Base-by-base conservation (phyloP, 2,797 vertebrate genomes). In the Adelosebastes latens region DNA sequence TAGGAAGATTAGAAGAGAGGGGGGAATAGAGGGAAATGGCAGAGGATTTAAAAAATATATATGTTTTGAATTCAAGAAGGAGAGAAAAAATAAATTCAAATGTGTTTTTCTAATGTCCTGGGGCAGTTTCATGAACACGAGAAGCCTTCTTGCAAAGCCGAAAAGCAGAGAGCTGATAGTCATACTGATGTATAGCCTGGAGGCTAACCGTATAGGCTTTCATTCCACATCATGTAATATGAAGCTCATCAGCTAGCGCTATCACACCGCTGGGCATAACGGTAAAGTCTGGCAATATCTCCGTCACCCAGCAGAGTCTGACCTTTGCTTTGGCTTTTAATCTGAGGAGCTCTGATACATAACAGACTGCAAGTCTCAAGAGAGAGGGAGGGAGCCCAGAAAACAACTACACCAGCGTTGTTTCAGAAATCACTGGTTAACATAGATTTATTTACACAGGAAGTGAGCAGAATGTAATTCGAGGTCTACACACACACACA, bases 301-400 rank as follows among this genome's bases (percentile, higher is more conserved):
- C 71, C n/a, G 77, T 91, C 82, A 90, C 82, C 86, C 90, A 89
- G 87, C 86, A 72, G 85, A 80, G 88, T 72, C 82, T 89, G 90
- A 89, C 90, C 92, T 91, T 91, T 93, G 86, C 86, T 92, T 87
- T 88, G 89, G 88, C 84, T 88, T 91, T 92, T 90, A 89, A 91
- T 93, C 91, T 86, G 88, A 91, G 71, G 42, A 76, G 76, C 77
- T 82, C 81, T 82, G 88, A 88, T 89, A 83, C 87, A 82, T 75
- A 92, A 91, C 92, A 89, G 88, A 66, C 87, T 77, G 63, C 31
- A 8, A 34, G 80, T 90, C 91, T 89, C 90, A 6, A 12, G 90
- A 91, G 89, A 83, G 73, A 80, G 86, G 83, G 83, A 88, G 86
- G 83, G 87, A 80, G 77, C 79, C 53, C 39, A 81, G 82, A 72